Evolutionary conservation across 1,140 invertebrate genomes (phyloP).

Genomic region (Lepeophtheirus salmonis): DNA sequence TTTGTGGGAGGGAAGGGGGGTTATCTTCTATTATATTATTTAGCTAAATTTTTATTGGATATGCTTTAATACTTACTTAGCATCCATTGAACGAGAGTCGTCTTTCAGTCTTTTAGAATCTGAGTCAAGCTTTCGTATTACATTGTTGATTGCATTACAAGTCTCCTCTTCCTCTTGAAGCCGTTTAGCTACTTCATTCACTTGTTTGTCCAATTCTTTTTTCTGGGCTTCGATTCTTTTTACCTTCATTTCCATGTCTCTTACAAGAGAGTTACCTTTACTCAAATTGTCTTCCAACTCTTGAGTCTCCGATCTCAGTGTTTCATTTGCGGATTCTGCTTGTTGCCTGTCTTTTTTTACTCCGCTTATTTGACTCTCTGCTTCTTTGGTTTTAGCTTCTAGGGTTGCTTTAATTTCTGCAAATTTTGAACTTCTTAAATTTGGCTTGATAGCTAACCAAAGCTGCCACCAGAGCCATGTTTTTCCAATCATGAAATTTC

Average conservation of each 20-base stretch:
- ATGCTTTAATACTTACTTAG: conserved; percentile 2
- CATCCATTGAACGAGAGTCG: conserved; percentile 53
- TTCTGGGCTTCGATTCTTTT: conserved; percentile 14
- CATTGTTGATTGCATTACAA: conserved; percentile 47
- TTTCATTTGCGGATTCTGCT: conserved; percentile 35
- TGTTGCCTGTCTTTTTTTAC: conserved; percentile 3
- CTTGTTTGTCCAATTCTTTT: conserved; percentile 11
- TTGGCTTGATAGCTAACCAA: conserved; percentile 96
- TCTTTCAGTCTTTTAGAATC: conserved; percentile 53
- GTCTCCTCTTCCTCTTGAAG: conserved; percentile 48
- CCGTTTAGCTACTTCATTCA: neutral
- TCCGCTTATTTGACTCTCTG: neutral
- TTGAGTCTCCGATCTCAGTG: conserved; percentile 81
- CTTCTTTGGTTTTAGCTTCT: conserved; percentile 13
- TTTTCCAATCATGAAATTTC: conserved; percentile 90
- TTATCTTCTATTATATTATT: no score
- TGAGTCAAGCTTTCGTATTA: conserved; percentile 55
- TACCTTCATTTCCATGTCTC: conserved; percentile 9
- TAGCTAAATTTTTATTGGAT: neutral
- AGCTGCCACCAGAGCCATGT: conserved; percentile 99
- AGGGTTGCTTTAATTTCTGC: conserved; percentile 17
- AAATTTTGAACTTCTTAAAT: conserved; percentile 16
- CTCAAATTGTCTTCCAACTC: conserved; percentile 83
- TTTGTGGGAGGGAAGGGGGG: no score
- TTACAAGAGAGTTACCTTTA: conserved; percentile 27